Base-by-base conservation (phyloP, 2,888 invertebrate species). In the Amblyjoppa fuscipennis region DNA sequence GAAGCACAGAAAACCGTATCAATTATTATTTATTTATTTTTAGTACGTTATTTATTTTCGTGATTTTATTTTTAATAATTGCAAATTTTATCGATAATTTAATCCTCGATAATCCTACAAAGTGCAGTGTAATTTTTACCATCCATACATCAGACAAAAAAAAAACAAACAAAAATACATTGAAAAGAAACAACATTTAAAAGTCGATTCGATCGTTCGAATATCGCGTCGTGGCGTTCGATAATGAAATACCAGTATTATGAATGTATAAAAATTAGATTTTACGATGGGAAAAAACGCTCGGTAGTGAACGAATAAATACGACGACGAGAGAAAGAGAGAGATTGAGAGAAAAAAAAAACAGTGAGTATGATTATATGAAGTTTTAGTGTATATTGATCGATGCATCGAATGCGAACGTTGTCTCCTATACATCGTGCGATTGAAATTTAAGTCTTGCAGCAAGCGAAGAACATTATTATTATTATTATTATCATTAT, bases 241-340 rank as follows among this genome's bases (percentile, higher is more conserved):
- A 89, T 90, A 91, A 87, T 81, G 90, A 93, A 93, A 92, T 93
- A 94, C 92, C 94, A 94, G 94, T 94, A 94, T 94, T 94, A 94
- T 93, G 92, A 94, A 92, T 94, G 93, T 94, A 93, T 93, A 93
- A 94, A 93, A 84, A 84, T 83, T 89, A 87, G 88, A 89, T 85
- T 78, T 77, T 81, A 86, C 81, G 83, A 66, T 56, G 76, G 73
- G 79, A 81, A 28, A 59, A 77, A 71, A 83, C 28, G 79, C 70
- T 82, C 59, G 79, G 70, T 74, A 77, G 77, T 34, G 83, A 75
- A 25, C 70, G 74, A 75, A 75, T 83, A 75, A 70, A 83, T 66
- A 71, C 70, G 84, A 83, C 78, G 56, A 79, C 51, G 74, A 66
- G 73, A 68, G 41, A 75, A 69, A 73, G 64, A 51, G n/a, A 61